Percentiles rank a stretch among this genome's conserved stretches.
Evolutionary conservation across 2,888 invertebrate genomes (phyloP).

Genomic region (Galeruca laticollis): DNA sequence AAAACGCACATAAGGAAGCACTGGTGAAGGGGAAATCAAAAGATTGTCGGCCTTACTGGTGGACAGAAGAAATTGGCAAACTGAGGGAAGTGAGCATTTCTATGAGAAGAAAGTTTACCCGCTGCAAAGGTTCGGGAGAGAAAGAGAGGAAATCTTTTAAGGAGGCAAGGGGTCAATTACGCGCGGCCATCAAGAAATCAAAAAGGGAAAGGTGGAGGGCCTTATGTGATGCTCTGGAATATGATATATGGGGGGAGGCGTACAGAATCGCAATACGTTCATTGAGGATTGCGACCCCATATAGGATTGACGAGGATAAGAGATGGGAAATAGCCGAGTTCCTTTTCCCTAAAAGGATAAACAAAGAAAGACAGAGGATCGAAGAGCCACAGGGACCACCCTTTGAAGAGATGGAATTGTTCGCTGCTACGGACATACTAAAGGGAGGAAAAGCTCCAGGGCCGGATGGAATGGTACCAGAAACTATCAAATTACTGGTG

Average conservation of each 20-base stretch:
- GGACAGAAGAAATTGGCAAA: neutral
- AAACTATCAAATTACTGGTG: slow-evolving; percentile 24
- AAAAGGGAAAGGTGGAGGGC: slow-evolving; percentile 4
- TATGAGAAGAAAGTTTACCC: slow-evolving; percentile 1
- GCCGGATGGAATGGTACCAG: slow-evolving; percentile 29
- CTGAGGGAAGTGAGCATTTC: slow-evolving; percentile 13
- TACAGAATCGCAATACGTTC: slow-evolving; percentile 12
- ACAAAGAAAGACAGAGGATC: no score
- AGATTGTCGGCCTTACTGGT: slow-evolving; percentile 21
- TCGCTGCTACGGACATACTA: slow-evolving; percentile 5
- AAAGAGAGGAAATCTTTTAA: no score
- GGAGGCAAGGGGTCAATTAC: neutral
- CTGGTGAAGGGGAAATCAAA: no score
- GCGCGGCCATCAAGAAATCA: neutral
- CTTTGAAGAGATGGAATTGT: no score
- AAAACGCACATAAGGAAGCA: no score
- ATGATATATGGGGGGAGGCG: slow-evolving; percentile 19
- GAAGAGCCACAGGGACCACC: no score
- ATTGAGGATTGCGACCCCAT: no score
- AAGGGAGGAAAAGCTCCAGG: slow-evolving; percentile 33
- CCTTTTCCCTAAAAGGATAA: no score
- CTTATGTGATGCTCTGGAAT: neutral
- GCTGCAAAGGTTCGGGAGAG: no score
- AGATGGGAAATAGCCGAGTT: slow-evolving; percentile 12
- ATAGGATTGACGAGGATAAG: slow-evolving; percentile 1